Evolutionary conservation across 1,140 invertebrate species (phyloP).

Genomic region (Drosophila orena): DNA sequence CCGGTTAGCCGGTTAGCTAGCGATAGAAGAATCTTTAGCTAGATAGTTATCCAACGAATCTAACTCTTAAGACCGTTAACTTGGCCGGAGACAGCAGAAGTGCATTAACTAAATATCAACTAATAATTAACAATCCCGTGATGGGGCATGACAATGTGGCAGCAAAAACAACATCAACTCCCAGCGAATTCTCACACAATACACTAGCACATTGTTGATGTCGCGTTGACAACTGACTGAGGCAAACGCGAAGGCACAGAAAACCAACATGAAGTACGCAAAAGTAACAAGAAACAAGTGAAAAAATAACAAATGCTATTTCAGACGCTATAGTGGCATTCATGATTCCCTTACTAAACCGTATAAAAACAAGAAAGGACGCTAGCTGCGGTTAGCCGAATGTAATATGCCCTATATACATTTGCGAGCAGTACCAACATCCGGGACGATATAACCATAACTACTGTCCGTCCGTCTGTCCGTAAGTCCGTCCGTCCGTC

Average conservation of each 20-base stretch:
- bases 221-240: conserved; percentile 54
- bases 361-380: too few species aligned
- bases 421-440: too few species aligned
- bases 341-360: not conserved
- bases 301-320: conserved; percentile 2
- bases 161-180: conserved; percentile 35
- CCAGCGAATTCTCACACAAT: conserved; percentile 72
- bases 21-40: conserved; percentile 8
- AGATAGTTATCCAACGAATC: conserved; percentile 8
- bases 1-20: not conserved
- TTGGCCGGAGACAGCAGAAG: conserved; percentile 10
- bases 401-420: too few species aligned
- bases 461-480: too few species aligned
- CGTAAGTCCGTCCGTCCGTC: too few species aligned
- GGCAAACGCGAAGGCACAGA: not conserved
- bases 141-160: conserved; percentile 47
- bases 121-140: conserved; percentile 55
- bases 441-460: too few species aligned
- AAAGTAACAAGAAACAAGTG: conserved; percentile 32
- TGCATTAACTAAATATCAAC: conserved; percentile 41
- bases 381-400: too few species aligned
- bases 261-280: conserved; percentile 42
- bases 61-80: conserved; percentile 14
- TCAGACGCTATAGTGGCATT: not conserved
- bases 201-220: conserved; percentile 66